Base-by-base conservation (phyloP, 2,113 vertebrate species). In the Vimba vimba region DNA sequence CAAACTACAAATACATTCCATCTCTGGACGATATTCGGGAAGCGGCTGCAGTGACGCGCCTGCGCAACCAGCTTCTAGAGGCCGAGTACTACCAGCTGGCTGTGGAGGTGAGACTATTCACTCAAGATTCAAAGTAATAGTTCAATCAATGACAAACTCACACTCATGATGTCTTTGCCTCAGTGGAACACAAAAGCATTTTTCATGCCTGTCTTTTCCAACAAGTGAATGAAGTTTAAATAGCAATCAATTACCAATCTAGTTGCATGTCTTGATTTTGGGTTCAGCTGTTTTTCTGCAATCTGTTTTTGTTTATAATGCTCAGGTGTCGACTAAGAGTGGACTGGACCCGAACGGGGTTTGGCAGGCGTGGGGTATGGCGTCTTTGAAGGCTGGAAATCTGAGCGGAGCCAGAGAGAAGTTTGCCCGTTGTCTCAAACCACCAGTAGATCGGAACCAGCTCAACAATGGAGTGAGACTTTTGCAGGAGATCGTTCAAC, bases 341-440 rank as follows among this genome's bases (percentile, higher is more conserved):
- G 97, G 96, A 0, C 94, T 99, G 85, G 98, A 99, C 92, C 94
- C 97, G 10, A 88, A 94, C 0, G 98, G 97, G 4, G 97, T 98
- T 0, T 99, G 98, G 98, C 97, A 98, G 30, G 98, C 98, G 0
- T 99, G 98, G 98, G 98, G 96, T 10, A 96, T 98, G 96, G 97
- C 97, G 13, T 96, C 95, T 83, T 95, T 99, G 78, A 98, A 97
- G 92, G 97, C 96, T 3, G 96, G 97, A 2, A 96, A 96, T 90
- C 93, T 99, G 43, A 88, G 90, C 2, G 93, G 90, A 0, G 97
- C 98, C 0, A 95, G 97, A 90, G 97, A 99, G 93, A 99, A 98
- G 92, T 97, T 99, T 76, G 88, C 88, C 76, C 96, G 97, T 84
- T 98, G 97, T 89, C 90, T 99, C 60, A 99, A 97, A 91, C 92